Evolutionary conservation across 2,797 vertebrate species (phyloP), one percentile per base, ranked within the genome.

Genomic region (Pipistrellus kuhlii): DNA sequence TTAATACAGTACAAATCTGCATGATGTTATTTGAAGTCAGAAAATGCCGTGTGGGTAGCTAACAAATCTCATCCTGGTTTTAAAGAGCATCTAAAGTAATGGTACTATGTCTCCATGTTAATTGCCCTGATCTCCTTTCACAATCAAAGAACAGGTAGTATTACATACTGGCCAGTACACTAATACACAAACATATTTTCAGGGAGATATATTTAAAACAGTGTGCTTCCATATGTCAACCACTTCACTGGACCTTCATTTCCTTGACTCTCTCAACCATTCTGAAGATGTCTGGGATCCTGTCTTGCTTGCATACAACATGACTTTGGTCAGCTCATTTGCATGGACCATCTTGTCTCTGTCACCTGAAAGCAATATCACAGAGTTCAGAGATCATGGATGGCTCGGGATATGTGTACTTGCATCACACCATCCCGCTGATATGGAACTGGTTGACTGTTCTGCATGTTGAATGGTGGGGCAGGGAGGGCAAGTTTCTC

Each of bases 191-290:
- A 93, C 95, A 86, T 98, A 98, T 98, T 98, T 99, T 99, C 99
- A 99, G 99, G 99, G 99, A 99, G 97, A 98, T 98, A 96, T 98
- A 98, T 97, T 98, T 98, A 98, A 98, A 98, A 98, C 98, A 97
- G 97, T 75, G 98, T 99, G 99, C 99, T 99, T 99, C 99, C 99
- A 99, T 98, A 97, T 97, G 97, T 97, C 97, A 98, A 92, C 98
- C 98, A 98, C 97, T 98, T 93, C 97, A 98, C 98, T 98, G 97
- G 98, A 98, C 95, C 93, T 98, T 98, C 98, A 98, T 98, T 97
- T 98, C 97, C 98, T 98, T 98, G 98, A 99, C 97, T 97, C 97
- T 98, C 97, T 97, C 98, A 98, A 96, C 95, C 98, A 98, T 98
- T 97, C 97, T 96, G 98, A 98, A 98, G 98, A 98, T 98, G 97